A percentile compares a stretch with the other conserved stretches of the same genome.
Evolutionary conservation across 2,797 vertebrate species (phyloP).

Genomic region (Enteromius treurensis): DNA sequence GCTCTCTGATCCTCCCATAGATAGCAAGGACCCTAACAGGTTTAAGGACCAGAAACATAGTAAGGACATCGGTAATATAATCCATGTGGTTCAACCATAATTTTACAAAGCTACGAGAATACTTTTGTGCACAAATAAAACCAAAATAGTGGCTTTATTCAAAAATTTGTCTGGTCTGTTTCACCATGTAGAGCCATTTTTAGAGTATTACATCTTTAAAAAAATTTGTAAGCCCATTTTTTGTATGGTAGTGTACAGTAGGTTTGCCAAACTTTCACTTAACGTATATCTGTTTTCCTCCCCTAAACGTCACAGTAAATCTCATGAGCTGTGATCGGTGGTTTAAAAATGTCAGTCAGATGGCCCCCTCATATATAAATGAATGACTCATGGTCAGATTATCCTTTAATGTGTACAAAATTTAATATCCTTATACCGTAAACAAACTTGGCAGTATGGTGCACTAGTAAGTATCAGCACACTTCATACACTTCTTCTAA

Average conservation of each 20-base stretch:
- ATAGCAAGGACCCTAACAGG: too few species aligned
- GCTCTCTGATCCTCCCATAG: too few species aligned
- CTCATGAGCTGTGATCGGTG: neutral
- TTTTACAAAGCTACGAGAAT: too few species aligned
- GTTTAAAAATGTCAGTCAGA: neutral
- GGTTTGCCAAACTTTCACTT: neutral
- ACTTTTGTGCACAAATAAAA: too few species aligned
- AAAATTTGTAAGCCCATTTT: neutral
- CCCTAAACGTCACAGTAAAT: neutral
- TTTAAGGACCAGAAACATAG: too few species aligned
- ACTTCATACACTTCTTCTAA: slow-evolving; percentile 5
- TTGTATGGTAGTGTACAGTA: neutral
- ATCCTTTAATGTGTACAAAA: neutral
- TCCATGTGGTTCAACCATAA: too few species aligned
- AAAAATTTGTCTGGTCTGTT: too few species aligned
- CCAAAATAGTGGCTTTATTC: too few species aligned
- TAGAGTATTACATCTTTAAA: too few species aligned
- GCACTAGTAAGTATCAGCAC: neutral
- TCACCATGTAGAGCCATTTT: too few species aligned
- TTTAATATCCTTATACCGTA: neutral
- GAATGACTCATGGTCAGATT: neutral
- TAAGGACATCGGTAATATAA: too few species aligned
- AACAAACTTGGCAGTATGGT: neutral
- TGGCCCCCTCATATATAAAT: neutral
- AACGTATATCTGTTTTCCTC: neutral